A percentile compares a stretch with the other conserved stretches of the same genome.
Evolutionary conservation across 2,113 vertebrate species (phyloP).

Genomic region (Mola mola): DNA sequence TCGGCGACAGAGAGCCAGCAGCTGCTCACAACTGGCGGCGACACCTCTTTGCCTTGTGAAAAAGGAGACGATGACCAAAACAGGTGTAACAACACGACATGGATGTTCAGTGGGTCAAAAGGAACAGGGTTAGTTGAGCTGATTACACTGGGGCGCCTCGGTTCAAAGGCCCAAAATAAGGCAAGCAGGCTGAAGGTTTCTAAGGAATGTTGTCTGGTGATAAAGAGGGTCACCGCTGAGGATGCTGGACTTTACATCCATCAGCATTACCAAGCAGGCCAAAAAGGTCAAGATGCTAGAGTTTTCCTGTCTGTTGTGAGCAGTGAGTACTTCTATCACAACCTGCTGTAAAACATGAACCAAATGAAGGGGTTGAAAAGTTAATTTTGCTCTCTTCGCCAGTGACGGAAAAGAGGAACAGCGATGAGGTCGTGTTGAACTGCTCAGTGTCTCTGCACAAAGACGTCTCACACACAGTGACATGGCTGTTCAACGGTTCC

Average conservation of each 20-base stretch:
- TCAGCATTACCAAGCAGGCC: neutral
- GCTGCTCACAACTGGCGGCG: neutral
- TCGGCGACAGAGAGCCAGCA: neutral
- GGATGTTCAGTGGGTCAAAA: neutral
- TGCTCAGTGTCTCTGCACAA: neutral
- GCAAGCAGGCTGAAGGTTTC: constrained; percentile 10
- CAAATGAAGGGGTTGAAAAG: neutral
- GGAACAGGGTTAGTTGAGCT: neutral
- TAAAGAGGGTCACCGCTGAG: neutral
- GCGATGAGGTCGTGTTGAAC: neutral
- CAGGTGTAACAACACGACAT: neutral
- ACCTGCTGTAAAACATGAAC: no score
- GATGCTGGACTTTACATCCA: neutral
- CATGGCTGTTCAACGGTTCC: neutral
- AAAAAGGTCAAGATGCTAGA: fast-evolving
- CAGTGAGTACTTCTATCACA: constrained; percentile 25
- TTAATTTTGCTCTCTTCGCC: neutral
- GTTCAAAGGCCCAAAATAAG: neutral
- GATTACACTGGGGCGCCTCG: neutral
- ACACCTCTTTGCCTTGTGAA: neutral
- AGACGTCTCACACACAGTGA: neutral
- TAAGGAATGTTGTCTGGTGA: constrained; percentile 4
- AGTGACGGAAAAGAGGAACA: neutral
- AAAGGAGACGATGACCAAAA: neutral
- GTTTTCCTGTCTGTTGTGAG: neutral